Conservation (phyloP, 64 coral and sea anemone genomes). For the Pocillopora verrucosa region DNA sequence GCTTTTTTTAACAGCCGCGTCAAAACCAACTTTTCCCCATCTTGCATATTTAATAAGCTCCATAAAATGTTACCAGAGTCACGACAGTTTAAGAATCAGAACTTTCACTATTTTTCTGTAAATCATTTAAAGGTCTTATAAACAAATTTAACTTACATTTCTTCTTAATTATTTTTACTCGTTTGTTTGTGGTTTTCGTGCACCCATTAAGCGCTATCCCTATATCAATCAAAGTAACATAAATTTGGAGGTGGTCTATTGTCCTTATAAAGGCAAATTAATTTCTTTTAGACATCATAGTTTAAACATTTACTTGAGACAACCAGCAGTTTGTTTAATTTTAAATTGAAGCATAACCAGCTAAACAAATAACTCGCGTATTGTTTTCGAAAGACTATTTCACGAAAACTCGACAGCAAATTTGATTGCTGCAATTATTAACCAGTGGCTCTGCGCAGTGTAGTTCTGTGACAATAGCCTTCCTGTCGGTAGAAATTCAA, state of each 20-base stretch:
- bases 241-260: neutral
- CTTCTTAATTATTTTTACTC: slow-evolving; percentile 1
- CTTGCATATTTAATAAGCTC: slow-evolving; percentile 14
- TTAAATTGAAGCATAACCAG: slow-evolving; percentile 11
- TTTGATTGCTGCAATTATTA: slow-evolving; percentile 29
- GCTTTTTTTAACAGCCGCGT: neutral
- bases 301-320: neutral
- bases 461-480: neutral
- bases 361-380: neutral
- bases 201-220: neutral
- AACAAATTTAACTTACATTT: neutral
- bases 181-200: neutral
- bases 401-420: neutral
- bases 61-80: neutral
- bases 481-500: neutral
- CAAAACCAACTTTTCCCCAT: neutral
- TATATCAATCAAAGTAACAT: slow-evolving; percentile 6
- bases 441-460: neutral
- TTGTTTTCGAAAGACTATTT: neutral
- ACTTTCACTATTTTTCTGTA: neutral
- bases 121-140: neutral
- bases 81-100: neutral
- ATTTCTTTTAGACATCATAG: slow-evolving; percentile 18
- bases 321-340: slow-evolving; percentile 17
- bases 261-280: slow-evolving; percentile 7